These are phyloP conservation scores for Andrena bicolor DNA, from an alignment of 2,888 invertebrate species.

Conservation along the genomic window DNA sequence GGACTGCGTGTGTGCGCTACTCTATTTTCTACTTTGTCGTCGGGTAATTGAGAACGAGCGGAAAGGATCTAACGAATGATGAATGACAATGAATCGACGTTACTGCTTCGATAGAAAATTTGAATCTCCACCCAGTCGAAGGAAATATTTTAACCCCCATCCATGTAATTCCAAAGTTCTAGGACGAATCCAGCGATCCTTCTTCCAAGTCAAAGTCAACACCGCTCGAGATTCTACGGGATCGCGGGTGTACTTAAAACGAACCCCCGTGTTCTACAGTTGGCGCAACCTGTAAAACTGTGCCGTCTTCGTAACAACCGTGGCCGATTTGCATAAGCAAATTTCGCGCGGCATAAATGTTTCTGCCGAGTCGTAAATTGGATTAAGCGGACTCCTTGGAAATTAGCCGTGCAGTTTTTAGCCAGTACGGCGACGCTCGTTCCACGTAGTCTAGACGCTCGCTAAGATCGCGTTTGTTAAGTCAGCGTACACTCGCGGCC, in stretches of 20 bases:
- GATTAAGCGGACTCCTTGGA: conserved; percentile 36
- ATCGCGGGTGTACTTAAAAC: background rate
- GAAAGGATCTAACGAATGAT: background rate
- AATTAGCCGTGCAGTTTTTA: conserved; percentile 45
- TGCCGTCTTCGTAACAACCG: conserved; percentile 31
- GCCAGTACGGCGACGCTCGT: conserved; percentile 1
- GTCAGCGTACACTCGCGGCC: conserved; percentile 7
- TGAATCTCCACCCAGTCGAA: background rate
- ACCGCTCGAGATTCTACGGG: background rate
- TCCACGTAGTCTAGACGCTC: conserved; percentile 9
- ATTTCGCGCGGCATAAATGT: conserved; percentile 54
- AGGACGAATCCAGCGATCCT: background rate
- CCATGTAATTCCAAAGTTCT: background rate
- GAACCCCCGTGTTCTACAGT: background rate
- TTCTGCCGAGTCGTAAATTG: conserved; percentile 49
- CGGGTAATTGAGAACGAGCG: background rate
- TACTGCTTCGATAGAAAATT: too few species aligned
- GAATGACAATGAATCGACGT: too few species aligned
- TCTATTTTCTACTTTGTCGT: background rate
- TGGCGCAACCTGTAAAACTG: conserved; percentile 20
- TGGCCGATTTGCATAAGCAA: conserved; percentile 54
- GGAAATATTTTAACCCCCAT: background rate
- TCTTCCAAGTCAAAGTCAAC: background rate
- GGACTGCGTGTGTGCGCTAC: background rate
- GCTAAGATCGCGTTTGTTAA: conserved; percentile 33